Evolutionary conservation across 2,797 vertebrate species (phyloP), one percentile per base, ranked within the genome.

Genomic region (Pelochelys cantorii): DNA sequence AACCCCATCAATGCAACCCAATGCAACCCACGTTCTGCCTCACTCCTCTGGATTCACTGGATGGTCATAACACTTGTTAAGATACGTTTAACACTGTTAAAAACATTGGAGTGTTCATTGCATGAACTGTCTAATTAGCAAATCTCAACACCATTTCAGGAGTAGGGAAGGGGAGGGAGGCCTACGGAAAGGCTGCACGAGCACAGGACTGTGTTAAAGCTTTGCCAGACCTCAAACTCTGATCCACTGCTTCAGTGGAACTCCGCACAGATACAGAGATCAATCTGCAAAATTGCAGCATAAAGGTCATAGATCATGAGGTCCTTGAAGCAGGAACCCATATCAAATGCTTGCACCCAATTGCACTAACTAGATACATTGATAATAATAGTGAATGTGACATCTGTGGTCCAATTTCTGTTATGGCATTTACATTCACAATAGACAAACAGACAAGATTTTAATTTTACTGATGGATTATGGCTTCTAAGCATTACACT

Each of bases 381-480:
- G 84, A 92, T 53, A 90, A 48, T 86, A 93, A 90, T 29, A 92
- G 83, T 86, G 57, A 80, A 65, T 83, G 87, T 60, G 56, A 77
- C 42, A 77, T 48, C 25, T 29, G 42, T 59, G 55, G 87, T 48
- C 83, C 93, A 87, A 75, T 92, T 89, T 93, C 78, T 85, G 85
- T 86, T 79, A 85, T 92, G 90, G 34, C 54, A 86, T 92, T 95
- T 96, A 93, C 92, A 88, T 93, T 96, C 88, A 86, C 95, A 92
- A 94, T 78, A 95, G 90, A 96, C 60, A 94, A 93, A 81, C 52
- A 84, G 88, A 90, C 89, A 82, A 92, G 65, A 82, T 93, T 95
- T 93, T 82, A 37, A 71, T 95, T 94, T 96, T 93, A 59, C n/a
- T 92, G 82, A 94, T 88, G 74, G 90, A 78, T 91, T 96, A 85